Percentiles rank a stretch among this genome's conserved stretches.
These are phyloP conservation scores for Entelurus aequoreus DNA, from an alignment of 2,113 vertebrate species.

Conservation along the genomic window DNA sequence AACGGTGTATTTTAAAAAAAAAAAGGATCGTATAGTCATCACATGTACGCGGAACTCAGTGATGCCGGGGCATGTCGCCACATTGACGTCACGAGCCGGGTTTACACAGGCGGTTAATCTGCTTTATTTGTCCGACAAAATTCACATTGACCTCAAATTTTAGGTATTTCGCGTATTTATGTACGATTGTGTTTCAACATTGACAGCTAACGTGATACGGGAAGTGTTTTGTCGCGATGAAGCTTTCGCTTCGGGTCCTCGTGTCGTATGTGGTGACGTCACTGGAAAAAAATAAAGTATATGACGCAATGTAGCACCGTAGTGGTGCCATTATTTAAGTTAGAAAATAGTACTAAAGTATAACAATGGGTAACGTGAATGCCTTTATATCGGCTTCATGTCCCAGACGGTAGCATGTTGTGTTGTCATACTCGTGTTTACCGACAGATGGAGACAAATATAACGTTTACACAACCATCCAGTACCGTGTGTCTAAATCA, in stretches of 20 bases:
- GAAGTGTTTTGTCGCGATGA: background rate
- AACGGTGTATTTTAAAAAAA: too few species aligned
- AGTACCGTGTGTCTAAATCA: background rate
- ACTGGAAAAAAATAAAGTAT: too few species aligned
- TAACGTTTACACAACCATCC: too few species aligned
- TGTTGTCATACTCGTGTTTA: background rate
- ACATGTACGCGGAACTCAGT: background rate
- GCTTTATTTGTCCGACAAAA: background rate
- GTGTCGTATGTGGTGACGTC: background rate
- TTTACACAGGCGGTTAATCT: background rate
- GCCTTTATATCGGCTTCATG: background rate
- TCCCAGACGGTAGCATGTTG: slow-evolving; percentile 1
- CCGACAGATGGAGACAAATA: slow-evolving; percentile 11
- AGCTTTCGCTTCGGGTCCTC: background rate
- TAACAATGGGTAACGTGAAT: background rate
- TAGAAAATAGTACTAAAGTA: background rate
- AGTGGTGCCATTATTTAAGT: background rate
- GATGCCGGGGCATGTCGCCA: background rate
- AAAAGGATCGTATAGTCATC: background rate
- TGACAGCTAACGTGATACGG: background rate
- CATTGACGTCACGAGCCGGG: background rate
- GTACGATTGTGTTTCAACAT: background rate
- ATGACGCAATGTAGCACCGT: background rate
- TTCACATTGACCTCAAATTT: background rate
- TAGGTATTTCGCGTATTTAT: background rate